phyloP scores from a whole-genome alignment of 2,113 vertebrate species.

The Vimba vimba region DNA sequence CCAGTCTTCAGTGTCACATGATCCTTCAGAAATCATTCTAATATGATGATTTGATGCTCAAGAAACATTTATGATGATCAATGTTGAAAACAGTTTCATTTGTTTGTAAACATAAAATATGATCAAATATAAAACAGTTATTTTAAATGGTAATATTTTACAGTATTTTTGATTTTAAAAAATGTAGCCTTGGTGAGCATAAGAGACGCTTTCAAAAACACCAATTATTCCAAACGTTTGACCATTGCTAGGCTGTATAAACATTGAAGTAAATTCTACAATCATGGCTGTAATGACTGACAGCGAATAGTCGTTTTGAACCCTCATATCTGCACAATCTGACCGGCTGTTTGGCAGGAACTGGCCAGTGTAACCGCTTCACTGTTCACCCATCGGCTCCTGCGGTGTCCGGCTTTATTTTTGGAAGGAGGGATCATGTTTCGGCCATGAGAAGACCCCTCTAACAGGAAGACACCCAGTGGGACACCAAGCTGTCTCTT shows the following conservation, averaged over 20 bases:
- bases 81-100: too few relatives aligned
- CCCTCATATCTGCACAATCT: slow-evolving; percentile 55
- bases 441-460: slow-evolving; percentile 71
- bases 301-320: slow-evolving; percentile 25
- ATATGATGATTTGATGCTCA: too few relatives aligned
- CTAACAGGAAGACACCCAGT: slow-evolving; percentile 73
- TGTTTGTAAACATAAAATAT: background rate
- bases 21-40: too few relatives aligned
- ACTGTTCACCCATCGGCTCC: slow-evolving; percentile 61
- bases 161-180: too few relatives aligned
- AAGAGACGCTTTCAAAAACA: background rate
- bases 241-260: background rate
- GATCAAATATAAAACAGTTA: background rate
- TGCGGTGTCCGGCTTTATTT: slow-evolving; percentile 72
- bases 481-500: slow-evolving; percentile 51
- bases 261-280: background rate
- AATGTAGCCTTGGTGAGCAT: background rate
- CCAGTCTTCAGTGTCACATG: too few relatives aligned
- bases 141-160: background rate
- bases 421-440: slow-evolving; percentile 69
- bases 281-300: background rate
- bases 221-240: background rate
- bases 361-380: slow-evolving; percentile 59
- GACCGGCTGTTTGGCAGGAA: slow-evolving; percentile 71
- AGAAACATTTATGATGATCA: too few relatives aligned